These are phyloP conservation scores for Heterocephalus glaber DNA, from an alignment of 2,113 vertebrate species.

Conservation along the genomic window DNA sequence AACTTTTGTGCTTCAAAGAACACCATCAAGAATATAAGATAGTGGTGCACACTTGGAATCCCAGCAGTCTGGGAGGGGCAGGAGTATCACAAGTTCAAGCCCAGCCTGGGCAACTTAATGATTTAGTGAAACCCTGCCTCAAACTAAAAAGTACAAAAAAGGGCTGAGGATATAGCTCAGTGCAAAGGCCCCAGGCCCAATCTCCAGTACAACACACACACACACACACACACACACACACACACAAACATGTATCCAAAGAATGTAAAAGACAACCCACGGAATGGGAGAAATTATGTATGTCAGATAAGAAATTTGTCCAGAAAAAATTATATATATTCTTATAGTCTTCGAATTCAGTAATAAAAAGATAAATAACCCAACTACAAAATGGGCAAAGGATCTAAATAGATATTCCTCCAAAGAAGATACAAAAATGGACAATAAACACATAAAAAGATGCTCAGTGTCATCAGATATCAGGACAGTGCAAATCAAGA, in stretches of 20 bases:
- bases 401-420: neutral
- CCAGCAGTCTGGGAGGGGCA: neutral
- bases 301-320: neutral
- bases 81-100: neutral
- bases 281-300: slow-evolving; percentile 26
- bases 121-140: neutral
- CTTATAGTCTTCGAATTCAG: neutral
- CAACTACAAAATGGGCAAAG: slow-evolving; percentile 10
- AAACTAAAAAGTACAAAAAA: neutral
- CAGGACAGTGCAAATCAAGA: slow-evolving; percentile 16
- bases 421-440: neutral
- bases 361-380: slow-evolving; percentile 38
- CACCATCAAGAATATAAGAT: neutral
- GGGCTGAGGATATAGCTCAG: neutral
- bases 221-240: neutral
- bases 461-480: neutral
- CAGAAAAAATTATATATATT: neutral
- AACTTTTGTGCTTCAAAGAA: neutral
- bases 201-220: neutral
- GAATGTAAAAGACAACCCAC: neutral
- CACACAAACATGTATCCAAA: neutral
- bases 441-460: neutral
- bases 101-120: neutral
- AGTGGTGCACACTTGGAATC: neutral
- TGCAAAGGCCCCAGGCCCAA: neutral